Percentiles rank a stretch among this genome's conserved stretches.
Conservation (phyloP, 1,140 invertebrate genomes). For the Chelonus insularis region DNA sequence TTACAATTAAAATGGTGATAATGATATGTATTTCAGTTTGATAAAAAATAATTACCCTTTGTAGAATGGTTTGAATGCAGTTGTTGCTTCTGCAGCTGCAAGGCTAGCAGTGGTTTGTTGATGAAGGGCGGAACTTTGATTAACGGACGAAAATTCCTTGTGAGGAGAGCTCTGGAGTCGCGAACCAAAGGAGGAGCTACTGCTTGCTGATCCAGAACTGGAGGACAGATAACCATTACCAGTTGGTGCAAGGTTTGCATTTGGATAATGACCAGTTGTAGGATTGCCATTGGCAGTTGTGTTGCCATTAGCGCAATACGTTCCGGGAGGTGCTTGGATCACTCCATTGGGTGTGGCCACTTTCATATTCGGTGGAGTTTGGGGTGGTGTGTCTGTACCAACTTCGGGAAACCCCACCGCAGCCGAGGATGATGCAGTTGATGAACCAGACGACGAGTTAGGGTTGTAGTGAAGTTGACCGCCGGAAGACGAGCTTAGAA, state of each 20-base stretch:
- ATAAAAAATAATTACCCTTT: conserved; percentile 71
- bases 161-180: conserved; percentile 63
- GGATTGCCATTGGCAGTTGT: conserved; percentile 37
- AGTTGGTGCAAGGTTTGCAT: conserved; percentile 57
- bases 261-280: conserved; percentile 52
- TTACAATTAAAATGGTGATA: not conserved
- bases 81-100: conserved; percentile 62
- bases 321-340: conserved; percentile 63
- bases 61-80: conserved; percentile 85
- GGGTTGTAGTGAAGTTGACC: conserved; percentile 57
- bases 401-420: conserved; percentile 81
- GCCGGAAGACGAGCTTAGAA: conserved; percentile 54
- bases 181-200: conserved; percentile 57
- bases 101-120: conserved; percentile 56
- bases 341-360: conserved; percentile 72
- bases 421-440: conserved; percentile 57
- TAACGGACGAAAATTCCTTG: conserved; percentile 59
- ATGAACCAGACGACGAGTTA: conserved; percentile 54
- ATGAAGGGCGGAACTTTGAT: conserved; percentile 54
- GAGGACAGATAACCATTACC: conserved; percentile 61
- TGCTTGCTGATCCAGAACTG: conserved; percentile 58
- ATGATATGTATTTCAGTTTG: not conserved
- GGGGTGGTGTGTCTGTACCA: conserved; percentile 88
- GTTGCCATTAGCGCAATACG: conserved; percentile 61
- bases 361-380: conserved; percentile 91